Evolutionary conservation across 1,140 invertebrate genomes (phyloP).

Genomic region (Harpegnathos saltator): DNA sequence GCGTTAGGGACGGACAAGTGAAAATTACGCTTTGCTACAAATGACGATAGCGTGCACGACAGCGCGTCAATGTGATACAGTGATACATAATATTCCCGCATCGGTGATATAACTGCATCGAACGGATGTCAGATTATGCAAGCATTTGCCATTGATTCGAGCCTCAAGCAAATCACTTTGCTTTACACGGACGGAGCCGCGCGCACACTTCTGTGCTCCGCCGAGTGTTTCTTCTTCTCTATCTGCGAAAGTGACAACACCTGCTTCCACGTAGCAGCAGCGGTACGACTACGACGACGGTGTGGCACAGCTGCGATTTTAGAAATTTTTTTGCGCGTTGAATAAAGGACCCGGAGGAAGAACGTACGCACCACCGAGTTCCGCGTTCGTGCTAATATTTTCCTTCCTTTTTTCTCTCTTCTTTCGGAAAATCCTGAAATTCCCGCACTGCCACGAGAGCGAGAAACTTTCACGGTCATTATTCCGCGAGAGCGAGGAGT

Average conservation of each 20-base stretch:
- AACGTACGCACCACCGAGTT: constrained; percentile 22
- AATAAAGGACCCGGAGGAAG: constrained; percentile 42
- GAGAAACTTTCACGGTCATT: constrained; percentile 55
- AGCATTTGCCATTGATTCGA: no score
- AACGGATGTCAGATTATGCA: no score
- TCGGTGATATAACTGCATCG: no score
- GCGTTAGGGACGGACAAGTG: no score
- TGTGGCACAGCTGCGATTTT: neutral
- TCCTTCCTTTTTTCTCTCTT: neutral
- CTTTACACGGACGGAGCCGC: no score
- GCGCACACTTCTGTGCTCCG: no score
- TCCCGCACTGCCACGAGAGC: constrained; percentile 33
- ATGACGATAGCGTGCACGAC: neutral
- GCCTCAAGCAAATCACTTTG: no score
- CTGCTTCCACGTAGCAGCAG: neutral
- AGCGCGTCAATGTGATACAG: neutral
- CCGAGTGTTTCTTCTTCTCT: neutral
- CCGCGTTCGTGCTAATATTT: constrained; percentile 18
- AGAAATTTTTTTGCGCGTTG: neutral
- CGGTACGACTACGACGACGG: neutral
- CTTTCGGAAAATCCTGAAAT: constrained; percentile 50
- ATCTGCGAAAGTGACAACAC: constrained; percentile 18
- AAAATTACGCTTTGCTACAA: no score
- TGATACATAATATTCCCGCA: no score
- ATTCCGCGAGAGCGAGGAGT: constrained; percentile 46